Evolutionary conservation across 2,888 invertebrate species (phyloP), one percentile per base, ranked within the genome.

Genomic region (Dicranocentrus wangi): DNA sequence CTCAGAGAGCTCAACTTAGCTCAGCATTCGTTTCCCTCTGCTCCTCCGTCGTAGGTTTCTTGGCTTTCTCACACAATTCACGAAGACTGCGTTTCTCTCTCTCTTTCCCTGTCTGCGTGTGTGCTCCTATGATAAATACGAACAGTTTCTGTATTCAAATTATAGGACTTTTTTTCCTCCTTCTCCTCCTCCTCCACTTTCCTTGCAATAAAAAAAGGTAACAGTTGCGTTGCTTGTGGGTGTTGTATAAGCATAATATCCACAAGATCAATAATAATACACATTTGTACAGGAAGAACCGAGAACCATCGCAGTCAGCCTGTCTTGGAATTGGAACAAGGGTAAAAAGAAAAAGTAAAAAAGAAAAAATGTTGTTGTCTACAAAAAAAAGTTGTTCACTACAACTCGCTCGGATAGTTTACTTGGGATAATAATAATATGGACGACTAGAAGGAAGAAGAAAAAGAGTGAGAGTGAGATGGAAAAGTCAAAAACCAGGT

Each of bases 401-500:
- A 32, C 32, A 3, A 32, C n/a, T n/a, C n/a, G n/a, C n/a, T n/a
- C 51, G 15, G 55, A 55, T 10, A 25, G 55, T 55, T 25, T 55
- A 55, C 55, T 55, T 55, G 17, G 53, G 32, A 60, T 28, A 60
- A 55, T 28, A 60, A n/a, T 60, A n/a, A n/a, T n/a, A n/a, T 47
- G 47, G 10, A n/a, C 2, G 47, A 39, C 13, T 47, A 28, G 47
- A 60, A 61, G 19, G 15, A 60, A 60, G 43, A 58, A 8, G 43
- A 25, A 47, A 32, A 42, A 42, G 25, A 32, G 28, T 32, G 70
- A 61, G 71, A 25, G 61, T 47, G 60, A 61, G 71, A 72, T 72
- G 71, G 71, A 72, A 72, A 51, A 61, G 61, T 65, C 65, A 78
- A 78, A 77, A 78, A 78, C 70, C 78, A 71, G 78, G 78, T 78